These are phyloP conservation scores for Ligdia adustata DNA, from an alignment of 2,888 invertebrate genomes.

Conservation along the genomic window DNA sequence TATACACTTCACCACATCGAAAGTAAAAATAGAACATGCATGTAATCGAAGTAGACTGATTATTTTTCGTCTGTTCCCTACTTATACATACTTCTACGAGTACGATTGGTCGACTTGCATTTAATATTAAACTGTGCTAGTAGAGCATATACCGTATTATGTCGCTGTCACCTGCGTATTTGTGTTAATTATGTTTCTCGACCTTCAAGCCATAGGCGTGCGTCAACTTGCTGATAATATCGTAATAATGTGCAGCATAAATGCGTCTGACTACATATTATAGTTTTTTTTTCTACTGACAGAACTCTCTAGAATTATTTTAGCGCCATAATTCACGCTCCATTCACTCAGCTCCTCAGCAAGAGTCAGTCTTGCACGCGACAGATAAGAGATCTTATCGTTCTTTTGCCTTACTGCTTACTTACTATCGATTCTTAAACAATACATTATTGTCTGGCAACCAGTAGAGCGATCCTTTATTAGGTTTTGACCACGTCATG, in stretches of 20 bases:
- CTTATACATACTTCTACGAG: too few relatives aligned
- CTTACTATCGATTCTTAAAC: slow-evolving; percentile 60
- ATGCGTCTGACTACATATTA: slow-evolving; percentile 36
- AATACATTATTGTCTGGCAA: slow-evolving; percentile 64
- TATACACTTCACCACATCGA: too few relatives aligned
- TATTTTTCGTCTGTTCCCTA: too few relatives aligned
- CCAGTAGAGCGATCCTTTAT: slow-evolving; percentile 43
- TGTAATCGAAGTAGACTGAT: neutral
- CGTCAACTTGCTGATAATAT: slow-evolving; percentile 22
- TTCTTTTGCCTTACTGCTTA: slow-evolving; percentile 52
- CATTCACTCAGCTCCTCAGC: slow-evolving; percentile 27
- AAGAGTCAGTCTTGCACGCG: slow-evolving; percentile 42
- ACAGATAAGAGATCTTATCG: slow-evolving; percentile 64
- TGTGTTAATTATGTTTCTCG: slow-evolving; percentile 29
- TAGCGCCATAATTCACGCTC: slow-evolving; percentile 31
- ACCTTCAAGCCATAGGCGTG: slow-evolving; percentile 25
- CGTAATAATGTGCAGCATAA: slow-evolving; percentile 32
- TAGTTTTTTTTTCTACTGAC: slow-evolving; percentile 5
- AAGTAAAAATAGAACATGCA: slow-evolving; percentile 5
- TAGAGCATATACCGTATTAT: slow-evolving; percentile 1
- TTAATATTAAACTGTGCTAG: slow-evolving; percentile 3
- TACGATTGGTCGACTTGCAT: neutral
- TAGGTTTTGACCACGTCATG: slow-evolving; percentile 27
- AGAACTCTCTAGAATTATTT: slow-evolving; percentile 40
- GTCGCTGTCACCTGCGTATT: slow-evolving; percentile 25